Percentiles rank a stretch among this genome's conserved stretches.
phyloP scores from a whole-genome alignment of 2,888 invertebrate species.

The Villa cingulata region DNA sequence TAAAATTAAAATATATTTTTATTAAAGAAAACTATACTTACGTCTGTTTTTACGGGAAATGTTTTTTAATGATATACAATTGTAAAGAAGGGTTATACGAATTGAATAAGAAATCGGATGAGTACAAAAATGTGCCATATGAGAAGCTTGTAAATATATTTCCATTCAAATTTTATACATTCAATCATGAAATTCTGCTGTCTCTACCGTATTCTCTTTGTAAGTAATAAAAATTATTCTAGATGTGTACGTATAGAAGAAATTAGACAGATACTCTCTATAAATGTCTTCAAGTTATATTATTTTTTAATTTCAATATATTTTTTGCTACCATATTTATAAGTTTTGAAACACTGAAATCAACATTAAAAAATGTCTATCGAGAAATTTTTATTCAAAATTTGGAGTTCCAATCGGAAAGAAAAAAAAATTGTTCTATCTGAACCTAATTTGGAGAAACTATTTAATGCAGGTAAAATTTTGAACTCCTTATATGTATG shows the following conservation, averaged over 20 bases:
- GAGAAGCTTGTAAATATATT: background rate
- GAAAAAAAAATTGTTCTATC: too few relatives aligned
- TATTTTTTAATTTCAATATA: too few relatives aligned
- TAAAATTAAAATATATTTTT: slow-evolving; percentile 2
- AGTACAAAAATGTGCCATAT: background rate
- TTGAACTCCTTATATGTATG: too few relatives aligned
- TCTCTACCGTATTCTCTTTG: background rate
- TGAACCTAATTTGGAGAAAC: too few relatives aligned
- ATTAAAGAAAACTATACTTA: background rate
- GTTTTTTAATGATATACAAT: background rate
- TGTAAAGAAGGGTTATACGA: background rate
- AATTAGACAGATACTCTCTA: slow-evolving; percentile 4
- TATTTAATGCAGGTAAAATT: too few relatives aligned
- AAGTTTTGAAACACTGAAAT: too few relatives aligned
- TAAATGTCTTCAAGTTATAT: too few relatives aligned
- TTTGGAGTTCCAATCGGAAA: too few relatives aligned
- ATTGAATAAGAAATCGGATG: background rate
- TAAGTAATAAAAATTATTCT: slow-evolving; percentile 4
- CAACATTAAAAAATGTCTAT: too few relatives aligned
- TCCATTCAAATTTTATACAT: background rate
- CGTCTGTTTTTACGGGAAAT: background rate
- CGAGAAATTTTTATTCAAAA: too few relatives aligned
- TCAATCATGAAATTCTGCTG: background rate
- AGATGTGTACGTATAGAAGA: too few relatives aligned
- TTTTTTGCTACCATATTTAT: too few relatives aligned